Evolutionary conservation across 2,888 invertebrate genomes (phyloP).

Genomic region (Acrocyrtus sp.): DNA sequence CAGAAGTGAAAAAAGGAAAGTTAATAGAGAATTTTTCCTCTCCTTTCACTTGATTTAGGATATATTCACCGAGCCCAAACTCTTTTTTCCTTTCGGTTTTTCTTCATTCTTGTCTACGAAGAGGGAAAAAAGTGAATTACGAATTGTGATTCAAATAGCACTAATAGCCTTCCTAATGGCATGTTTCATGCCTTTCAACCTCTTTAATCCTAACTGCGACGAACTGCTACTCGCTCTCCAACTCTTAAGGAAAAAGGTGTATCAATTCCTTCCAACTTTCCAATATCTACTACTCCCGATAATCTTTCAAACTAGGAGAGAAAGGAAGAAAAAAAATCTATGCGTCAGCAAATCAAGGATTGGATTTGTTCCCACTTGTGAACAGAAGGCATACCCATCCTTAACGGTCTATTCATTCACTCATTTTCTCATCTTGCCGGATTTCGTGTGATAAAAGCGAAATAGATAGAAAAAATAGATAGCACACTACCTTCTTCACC

Average conservation of each 20-base stretch:
- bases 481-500: constrained; percentile 10
- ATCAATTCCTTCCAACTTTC: no score
- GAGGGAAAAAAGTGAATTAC: constrained; percentile 40
- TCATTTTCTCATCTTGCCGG: constrained; percentile 3
- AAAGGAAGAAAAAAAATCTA: constrained; percentile 13
- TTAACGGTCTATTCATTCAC: constrained; percentile 26
- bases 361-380: constrained; percentile 17
- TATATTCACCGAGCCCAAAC: not conserved
- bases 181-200: constrained; percentile 20
- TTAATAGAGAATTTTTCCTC: constrained; percentile 5
- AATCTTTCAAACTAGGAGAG: not conserved
- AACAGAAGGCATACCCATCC: no score
- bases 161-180: constrained; percentile 43
- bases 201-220: not conserved
- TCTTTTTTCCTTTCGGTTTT: constrained; percentile 4
- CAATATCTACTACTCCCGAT: not conserved
- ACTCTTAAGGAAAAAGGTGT: no score
- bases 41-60: constrained; percentile 1
- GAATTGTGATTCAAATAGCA: constrained; percentile 44
- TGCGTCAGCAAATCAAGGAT: constrained; percentile 42
- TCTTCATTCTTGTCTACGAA: not conserved
- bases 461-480: constrained; percentile 7
- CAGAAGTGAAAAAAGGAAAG: constrained; percentile 9
- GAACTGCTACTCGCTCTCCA: not conserved
- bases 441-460: not conserved